Evolutionary conservation across 2,797 vertebrate genomes (phyloP).

Genomic region (Microctenopoma stevenorrisi): DNA sequence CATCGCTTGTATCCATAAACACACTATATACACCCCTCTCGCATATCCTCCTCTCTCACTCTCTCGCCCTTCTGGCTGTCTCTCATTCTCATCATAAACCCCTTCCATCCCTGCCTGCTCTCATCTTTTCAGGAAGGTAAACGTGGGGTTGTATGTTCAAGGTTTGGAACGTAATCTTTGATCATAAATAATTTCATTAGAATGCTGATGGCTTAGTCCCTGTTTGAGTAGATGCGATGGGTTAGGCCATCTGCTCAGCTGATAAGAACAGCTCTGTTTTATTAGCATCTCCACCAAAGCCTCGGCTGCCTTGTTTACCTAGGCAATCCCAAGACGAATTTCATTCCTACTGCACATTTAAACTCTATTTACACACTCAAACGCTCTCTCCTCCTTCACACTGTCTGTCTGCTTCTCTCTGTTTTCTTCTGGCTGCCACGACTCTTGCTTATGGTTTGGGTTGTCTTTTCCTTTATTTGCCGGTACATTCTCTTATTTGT

Average conservation of each 20-base stretch:
- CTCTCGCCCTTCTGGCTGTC: conserved; percentile 53
- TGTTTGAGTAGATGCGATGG: conserved; percentile 82
- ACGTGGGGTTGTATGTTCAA: conserved; percentile 75
- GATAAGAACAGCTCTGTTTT: conserved; percentile 83
- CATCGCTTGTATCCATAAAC: conserved; percentile 57
- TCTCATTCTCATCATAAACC: conserved; percentile 68
- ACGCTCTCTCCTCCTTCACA: conserved; percentile 63
- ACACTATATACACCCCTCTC: conserved; percentile 34
- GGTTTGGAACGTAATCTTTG: conserved; percentile 79
- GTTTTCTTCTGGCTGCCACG: conserved; percentile 27
- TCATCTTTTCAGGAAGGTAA: conserved; percentile 70
- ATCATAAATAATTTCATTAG: conserved; percentile 85
- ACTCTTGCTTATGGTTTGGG: conserved; percentile 2
- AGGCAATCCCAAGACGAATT: conserved; percentile 79
- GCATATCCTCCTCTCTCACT: conserved; percentile 36
- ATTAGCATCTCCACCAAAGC: conserved; percentile 83
- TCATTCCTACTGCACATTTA: conserved; percentile 81
- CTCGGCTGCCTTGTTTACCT: conserved; percentile 81
- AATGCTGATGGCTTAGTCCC: conserved; percentile 79
- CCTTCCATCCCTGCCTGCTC: conserved; percentile 36
- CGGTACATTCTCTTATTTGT: conserved; percentile 2
- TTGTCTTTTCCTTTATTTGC: conserved; percentile 20
- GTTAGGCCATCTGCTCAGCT: conserved; percentile 83
- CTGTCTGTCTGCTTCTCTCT: conserved; percentile 60
- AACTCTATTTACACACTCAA: conserved; percentile 81